These are phyloP conservation scores for Hymenochirus boettgeri DNA, from an alignment of 2,113 vertebrate genomes.

Conservation along the genomic window DNA sequence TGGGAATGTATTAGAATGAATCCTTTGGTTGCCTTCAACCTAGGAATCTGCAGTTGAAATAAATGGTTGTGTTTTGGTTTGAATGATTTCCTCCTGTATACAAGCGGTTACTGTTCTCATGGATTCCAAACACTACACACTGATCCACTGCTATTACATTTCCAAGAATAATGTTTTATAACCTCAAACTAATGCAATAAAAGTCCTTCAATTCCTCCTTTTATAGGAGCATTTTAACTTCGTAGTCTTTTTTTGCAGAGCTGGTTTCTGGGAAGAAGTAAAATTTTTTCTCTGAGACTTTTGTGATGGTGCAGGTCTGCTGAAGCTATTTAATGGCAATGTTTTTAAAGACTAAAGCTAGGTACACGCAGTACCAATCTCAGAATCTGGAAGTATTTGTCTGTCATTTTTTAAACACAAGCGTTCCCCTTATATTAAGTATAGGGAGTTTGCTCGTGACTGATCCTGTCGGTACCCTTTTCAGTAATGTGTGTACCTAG, in stretches of 20 bases:
- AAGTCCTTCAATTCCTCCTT: constrained; percentile 17
- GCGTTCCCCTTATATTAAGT: too few relatives aligned
- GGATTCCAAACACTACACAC: background rate
- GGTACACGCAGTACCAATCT: too few relatives aligned
- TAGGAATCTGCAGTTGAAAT: constrained; percentile 11
- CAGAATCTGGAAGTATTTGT: too few relatives aligned
- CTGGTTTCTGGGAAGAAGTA: background rate
- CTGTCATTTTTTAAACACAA: too few relatives aligned
- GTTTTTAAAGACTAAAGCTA: background rate
- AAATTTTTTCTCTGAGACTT: background rate
- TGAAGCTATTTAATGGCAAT: constrained; percentile 22
- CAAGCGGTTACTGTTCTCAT: constrained; percentile 15
- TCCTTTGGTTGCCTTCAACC: background rate
- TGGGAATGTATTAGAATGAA: background rate
- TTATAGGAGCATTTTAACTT: constrained; percentile 23
- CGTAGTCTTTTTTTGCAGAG: constrained; percentile 9
- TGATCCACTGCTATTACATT: constrained; percentile 9
- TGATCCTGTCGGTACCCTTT: too few relatives aligned
- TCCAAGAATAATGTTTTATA: constrained; percentile 24
- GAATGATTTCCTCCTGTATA: constrained; percentile 30
- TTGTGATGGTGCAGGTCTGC: constrained; percentile 1
- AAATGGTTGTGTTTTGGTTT: constrained; percentile 21
- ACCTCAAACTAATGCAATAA: constrained; percentile 35
- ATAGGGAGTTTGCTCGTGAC: too few relatives aligned
- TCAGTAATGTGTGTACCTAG: too few relatives aligned